Base-by-base conservation (phyloP, 1,140 invertebrate genomes). In the Tachypleus tridentatus region DNA sequence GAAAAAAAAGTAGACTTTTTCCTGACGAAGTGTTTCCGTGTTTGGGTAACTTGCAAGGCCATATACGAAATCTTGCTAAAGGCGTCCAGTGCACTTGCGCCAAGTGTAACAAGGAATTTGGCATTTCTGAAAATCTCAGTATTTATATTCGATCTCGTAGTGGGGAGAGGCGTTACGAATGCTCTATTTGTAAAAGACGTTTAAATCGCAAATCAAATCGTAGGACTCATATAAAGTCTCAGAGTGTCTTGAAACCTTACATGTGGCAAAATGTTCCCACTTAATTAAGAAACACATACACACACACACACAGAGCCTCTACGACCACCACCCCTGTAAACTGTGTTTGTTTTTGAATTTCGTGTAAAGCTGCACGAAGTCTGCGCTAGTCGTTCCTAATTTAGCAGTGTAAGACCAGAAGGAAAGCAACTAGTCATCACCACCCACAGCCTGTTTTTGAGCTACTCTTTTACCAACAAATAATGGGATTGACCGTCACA, bases 21-120 rank as follows among this genome's bases (percentile, higher is more conserved):
- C 68, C 4, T 78, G 77, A 74, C 7, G 69, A 76, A 64, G 75
- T 75, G 58, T 78, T 75, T 61, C 69, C 76, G 4, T 73, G 73
- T 52, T 60, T 74, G 11, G 72, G 71, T 63, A 75, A 73, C 63
- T 69, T 78, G 3, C 76, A 78, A 62, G 70, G 72, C 10, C 77
- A 79, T 66, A 68, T 76, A 58, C 71, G 71, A 29, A 72, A 73
- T 5, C 77, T 78, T 62, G 73, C 70, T 62, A 72, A 29, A 29
- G 29, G 29, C 29, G 29, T 29, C 29, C 29, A 1, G 29, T 29
- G 29, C 29, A 29, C 29, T 29, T 29, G 29, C 29, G 29, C 2
- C 29, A 29, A 29, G 29, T 29, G 29, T 29, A 29, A 29, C 29
- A 29, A 73, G 70, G 75, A 75, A 59, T 72, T 73, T 61, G 61